These are phyloP conservation scores for Drosophila busckii DNA, from an alignment of 1,140 invertebrate genomes.

Conservation along the genomic window DNA sequence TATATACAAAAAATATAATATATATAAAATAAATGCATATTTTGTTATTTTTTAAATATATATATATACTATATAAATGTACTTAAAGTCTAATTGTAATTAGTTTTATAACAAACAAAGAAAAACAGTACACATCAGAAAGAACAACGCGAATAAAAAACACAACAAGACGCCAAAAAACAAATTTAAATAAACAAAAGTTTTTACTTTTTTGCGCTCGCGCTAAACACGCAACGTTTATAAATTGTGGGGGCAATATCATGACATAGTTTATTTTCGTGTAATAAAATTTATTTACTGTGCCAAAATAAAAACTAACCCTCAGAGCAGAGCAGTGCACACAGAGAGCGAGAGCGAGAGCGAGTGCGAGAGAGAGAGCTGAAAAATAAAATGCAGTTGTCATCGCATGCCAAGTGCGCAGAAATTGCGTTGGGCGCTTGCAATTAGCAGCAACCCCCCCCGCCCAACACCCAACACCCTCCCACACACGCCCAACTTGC, in stretches of 20 bases:
- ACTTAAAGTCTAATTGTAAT: slow-evolving; percentile 27
- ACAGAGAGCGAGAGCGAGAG: neutral
- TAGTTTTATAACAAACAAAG: slow-evolving; percentile 24
- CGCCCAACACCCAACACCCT: neutral
- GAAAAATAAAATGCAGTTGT: slow-evolving; percentile 4
- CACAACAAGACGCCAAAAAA: slow-evolving; percentile 1
- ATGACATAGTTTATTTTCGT: too few species aligned
- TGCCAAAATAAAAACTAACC: slow-evolving; percentile 5
- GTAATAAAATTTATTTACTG: too few species aligned
- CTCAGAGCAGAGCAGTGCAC: slow-evolving; percentile 1
- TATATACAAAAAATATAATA: slow-evolving; percentile 19
- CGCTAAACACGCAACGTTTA: neutral
- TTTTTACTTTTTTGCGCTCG: neutral
- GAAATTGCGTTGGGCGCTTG: slow-evolving; percentile 51
- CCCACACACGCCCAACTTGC: neutral
- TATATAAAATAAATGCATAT: slow-evolving; percentile 7
- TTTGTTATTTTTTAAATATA: slow-evolving; percentile 16
- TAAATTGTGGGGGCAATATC: too few species aligned
- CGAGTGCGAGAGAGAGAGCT: neutral
- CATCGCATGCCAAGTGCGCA: slow-evolving; percentile 63
- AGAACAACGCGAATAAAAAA: slow-evolving; percentile 1
- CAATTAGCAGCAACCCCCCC: slow-evolving; percentile 24
- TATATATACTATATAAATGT: slow-evolving; percentile 23
- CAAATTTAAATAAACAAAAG: neutral
- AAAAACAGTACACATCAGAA: slow-evolving; percentile 4